phyloP scores from a whole-genome alignment of 2,113 vertebrate genomes.

The Proteles cristata region DNA sequence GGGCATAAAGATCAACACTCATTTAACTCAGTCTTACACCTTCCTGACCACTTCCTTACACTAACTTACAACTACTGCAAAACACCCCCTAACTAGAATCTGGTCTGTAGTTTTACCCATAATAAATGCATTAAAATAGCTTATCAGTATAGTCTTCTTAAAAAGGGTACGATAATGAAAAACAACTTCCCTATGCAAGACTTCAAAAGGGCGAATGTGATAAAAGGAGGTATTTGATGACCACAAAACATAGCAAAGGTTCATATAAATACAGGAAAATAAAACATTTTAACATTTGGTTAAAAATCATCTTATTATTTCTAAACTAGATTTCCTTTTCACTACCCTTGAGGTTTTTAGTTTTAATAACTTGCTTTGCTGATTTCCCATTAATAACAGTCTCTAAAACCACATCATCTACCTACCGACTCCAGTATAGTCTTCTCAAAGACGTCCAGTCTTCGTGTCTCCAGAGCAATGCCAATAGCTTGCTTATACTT shows the following conservation, averaged over 20 bases:
- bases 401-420: slow-evolving; percentile 30
- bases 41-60: background rate
- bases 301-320: slow-evolving; percentile 2
- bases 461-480: slow-evolving; percentile 96
- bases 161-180: background rate
- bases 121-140: background rate
- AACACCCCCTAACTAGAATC: background rate
- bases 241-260: background rate
- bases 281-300: background rate
- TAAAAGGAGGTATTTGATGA: background rate
- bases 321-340: slow-evolving; percentile 24
- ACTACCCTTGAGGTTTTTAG: background rate
- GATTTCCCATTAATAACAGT: background rate
- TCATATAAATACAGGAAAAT: background rate
- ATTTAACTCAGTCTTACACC: background rate
- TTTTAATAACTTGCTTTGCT: background rate
- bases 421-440: slow-evolving; percentile 94
- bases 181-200: background rate
- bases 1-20: background rate
- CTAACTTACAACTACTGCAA: background rate
- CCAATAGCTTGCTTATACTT: slow-evolving; percentile 99
- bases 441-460: slow-evolving; percentile 98
- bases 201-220: background rate
- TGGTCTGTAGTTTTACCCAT: background rate
- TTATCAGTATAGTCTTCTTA: background rate